Base-by-base conservation (phyloP, 2,113 vertebrate species). In the Notarius quadriscutis region DNA sequence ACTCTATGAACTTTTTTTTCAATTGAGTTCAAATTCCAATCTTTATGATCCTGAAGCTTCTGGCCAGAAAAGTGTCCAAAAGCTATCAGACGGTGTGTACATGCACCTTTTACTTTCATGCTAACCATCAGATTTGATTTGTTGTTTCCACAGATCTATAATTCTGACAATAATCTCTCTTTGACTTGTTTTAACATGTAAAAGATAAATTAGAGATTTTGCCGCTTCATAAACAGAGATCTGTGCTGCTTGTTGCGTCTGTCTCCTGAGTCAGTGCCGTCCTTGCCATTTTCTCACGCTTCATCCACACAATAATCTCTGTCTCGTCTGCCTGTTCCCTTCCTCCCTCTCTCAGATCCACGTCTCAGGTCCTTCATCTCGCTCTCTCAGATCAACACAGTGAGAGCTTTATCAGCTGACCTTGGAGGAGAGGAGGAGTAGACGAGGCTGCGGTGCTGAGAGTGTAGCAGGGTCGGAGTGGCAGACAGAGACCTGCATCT, bases 221-320 rank as follows among this genome's bases (percentile, higher is more conserved):
- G 9, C 22, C 62, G 7, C 62, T 63, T 25, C 9, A 67, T 27
- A 69, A 69, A 1, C n/a, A 17, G 34, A 71, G 30, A 30, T 34
- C 27, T 17, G 67, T 0, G 67, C 27, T 10, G 22, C 10, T 75
- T 75, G 41, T 75, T 51, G 18, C 48, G 4, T 22, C 25, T n/a
- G 41, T 25, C 20, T 67, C 41, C 30, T 1, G 12, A n/a, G 20
- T 67, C 62, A 27, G 65, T 55, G 11, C 27, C 30, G 7, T 65
- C 81, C 41, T 69, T 63, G 51, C 69, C 53, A 22, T 57, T 69
- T 74, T 84, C 83, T 84, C 83, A 84, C 67, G 67, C n/a, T 84
- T 84, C 25, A 74, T 74, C 83, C 58, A 27, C 67, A 84, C 53
- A 84, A 74, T 84, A 51, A 84, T 72, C 83, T 84, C 65, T 84